Evolutionary conservation across 2,797 vertebrate genomes (phyloP).

Genomic region (Pseudochaenichthys georgianus): DNA sequence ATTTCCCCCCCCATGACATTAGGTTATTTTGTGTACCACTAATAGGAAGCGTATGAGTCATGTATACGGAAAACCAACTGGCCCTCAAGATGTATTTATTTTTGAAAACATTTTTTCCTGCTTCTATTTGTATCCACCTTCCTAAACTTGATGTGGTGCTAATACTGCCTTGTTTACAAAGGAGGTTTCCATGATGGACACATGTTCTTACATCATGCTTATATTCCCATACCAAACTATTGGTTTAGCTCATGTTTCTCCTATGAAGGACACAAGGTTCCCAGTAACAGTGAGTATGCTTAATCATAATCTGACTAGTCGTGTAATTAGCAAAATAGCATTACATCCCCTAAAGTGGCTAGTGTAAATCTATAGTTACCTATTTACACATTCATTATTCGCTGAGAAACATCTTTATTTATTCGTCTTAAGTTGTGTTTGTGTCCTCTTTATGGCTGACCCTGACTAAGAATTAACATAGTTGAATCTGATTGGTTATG

Average conservation of each 20-base stretch:
- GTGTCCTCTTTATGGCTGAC: too few relatives aligned
- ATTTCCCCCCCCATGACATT: slow-evolving; percentile 53
- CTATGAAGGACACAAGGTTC: background rate
- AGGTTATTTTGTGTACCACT: slow-evolving; percentile 44
- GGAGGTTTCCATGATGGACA: slow-evolving; percentile 26
- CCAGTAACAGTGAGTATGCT: background rate
- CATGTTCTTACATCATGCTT: slow-evolving; percentile 37
- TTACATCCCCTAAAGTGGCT: background rate
- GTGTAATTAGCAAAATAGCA: background rate
- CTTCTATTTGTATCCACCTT: slow-evolving; percentile 37
- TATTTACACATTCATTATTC: too few relatives aligned
- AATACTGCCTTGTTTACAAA: slow-evolving; percentile 35
- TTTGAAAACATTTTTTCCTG: slow-evolving; percentile 1
- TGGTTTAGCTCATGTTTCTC: slow-evolving; percentile 32
- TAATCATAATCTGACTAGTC: background rate
- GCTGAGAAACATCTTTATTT: too few relatives aligned
- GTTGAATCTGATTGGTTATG: too few relatives aligned
- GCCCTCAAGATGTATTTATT: slow-evolving; percentile 1
- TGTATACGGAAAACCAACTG: slow-evolving; percentile 28
- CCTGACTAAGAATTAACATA: too few relatives aligned
- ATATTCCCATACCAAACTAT: slow-evolving; percentile 10
- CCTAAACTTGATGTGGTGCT: slow-evolving; percentile 17
- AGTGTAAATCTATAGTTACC: too few relatives aligned
- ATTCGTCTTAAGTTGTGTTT: too few relatives aligned
- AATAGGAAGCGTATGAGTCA: slow-evolving; percentile 62